Evolutionary conservation across 2,113 vertebrate genomes (phyloP), one percentile per base, ranked within the genome.

Genomic region (Herpailurus yagouaroundi): DNA sequence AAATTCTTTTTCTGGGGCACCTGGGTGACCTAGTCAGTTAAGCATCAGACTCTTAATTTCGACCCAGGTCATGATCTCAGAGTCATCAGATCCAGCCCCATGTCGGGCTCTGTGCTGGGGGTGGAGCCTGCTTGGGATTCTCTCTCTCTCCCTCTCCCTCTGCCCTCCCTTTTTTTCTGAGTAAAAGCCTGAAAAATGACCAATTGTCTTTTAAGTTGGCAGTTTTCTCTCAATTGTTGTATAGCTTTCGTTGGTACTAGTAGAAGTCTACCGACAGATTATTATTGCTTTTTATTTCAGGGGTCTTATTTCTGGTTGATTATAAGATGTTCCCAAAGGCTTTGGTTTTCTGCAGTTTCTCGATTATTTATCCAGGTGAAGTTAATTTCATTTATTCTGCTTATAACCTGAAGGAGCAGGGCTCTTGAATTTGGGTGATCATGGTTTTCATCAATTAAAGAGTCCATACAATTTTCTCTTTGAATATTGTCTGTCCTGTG

Each of bases 321-420:
- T 83, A 83, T 60, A 74, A 96, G 50, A 83, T 89, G 48, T 77
- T 93, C n/a, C 55, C 60, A 83, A 25, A 89, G n/a, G 41, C 55
- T 74, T 66, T 89, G 14, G 1, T 66, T 89, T 96, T 77, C 69
- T 89, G 64, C 55, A 76, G 15, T 82, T 89, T 96, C 48, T 50
- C 13, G 77, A 50, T 38, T 5, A 57, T 60, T 68, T 68, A 25
- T 68, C 50, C 80, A 60, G 31, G 33, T 89, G 23, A 19, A 84
- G 36, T 76, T 77, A 60, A 48, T 50, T 88, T 68, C n/a, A 74
- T 23, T 64, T 41, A 90, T 79, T 7, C 38, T 41, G 19, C 19
- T 52, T 84, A 18, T 33, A 84, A 69, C 48, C 10, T 31, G 60
- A 19, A 92, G 23, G 23, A 9, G 0, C 29, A 83, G 48, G 27